Evolutionary conservation across 2,113 vertebrate species (phyloP).

Genomic region (Spea bombifrons): DNA sequence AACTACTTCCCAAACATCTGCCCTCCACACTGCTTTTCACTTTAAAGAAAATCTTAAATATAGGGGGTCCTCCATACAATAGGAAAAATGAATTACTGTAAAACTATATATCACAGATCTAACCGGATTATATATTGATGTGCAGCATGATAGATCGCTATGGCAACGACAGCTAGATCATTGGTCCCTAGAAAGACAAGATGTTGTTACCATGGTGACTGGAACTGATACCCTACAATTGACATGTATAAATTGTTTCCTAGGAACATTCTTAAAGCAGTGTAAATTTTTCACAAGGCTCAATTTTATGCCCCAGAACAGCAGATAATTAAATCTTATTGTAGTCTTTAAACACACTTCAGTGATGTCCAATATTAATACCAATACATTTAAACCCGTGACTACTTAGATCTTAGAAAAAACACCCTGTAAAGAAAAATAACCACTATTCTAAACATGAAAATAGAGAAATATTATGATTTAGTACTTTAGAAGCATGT

Average conservation of each 20-base stretch:
- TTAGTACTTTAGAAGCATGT: too few species aligned
- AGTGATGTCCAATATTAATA: too few species aligned
- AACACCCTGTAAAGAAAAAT: too few species aligned
- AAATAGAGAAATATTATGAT: too few species aligned
- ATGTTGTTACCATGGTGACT: conserved; percentile 69
- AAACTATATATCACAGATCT: background rate
- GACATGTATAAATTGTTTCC: conserved; percentile 62
- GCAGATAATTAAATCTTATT: background rate
- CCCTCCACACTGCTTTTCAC: conserved; percentile 54
- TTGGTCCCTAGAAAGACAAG: conserved; percentile 64
- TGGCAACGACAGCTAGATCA: conserved; percentile 66
- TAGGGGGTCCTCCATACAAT: background rate
- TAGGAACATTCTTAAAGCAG: conserved; percentile 46
- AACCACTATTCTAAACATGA: too few species aligned
- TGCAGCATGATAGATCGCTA: conserved; percentile 58
- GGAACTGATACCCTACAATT: conserved; percentile 53
- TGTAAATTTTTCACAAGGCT: conserved; percentile 18
- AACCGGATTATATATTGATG: conserved; percentile 2
- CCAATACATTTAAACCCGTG: too few species aligned
- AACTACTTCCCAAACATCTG: conserved; percentile 81
- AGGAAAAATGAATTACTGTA: conserved; percentile 7
- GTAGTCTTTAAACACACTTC: background rate
- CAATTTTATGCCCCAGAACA: conserved; percentile 12
- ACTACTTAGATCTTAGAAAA: too few species aligned
- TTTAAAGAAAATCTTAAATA: conserved; percentile 23